phyloP scores from a whole-genome alignment of 2,113 vertebrate species.

The Sterna hirundo region DNA sequence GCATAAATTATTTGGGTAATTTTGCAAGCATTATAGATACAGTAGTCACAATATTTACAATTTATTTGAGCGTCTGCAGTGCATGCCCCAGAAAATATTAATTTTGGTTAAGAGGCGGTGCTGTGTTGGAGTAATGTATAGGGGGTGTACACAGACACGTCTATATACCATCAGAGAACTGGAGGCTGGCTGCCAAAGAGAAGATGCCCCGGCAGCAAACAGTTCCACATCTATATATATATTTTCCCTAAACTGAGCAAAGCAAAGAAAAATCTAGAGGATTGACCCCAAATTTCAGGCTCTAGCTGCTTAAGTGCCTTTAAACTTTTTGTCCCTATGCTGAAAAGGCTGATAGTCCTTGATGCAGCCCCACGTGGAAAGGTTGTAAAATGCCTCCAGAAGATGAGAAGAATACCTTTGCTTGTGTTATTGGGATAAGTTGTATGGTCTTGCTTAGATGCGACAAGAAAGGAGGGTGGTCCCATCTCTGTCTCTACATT shows the following conservation, averaged over 20 bases:
- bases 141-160: rapidly evolving
- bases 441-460: not conserved
- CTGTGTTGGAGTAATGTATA: no score
- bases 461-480: not conserved
- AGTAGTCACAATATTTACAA: not conserved
- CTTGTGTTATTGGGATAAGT: not conserved
- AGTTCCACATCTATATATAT: not conserved
- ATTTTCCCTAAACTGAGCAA: not conserved
- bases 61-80: not conserved
- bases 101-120: not conserved
- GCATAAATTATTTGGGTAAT: not conserved
- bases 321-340: not conserved
- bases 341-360: not conserved
- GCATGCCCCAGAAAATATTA: not conserved
- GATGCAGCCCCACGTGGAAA: not conserved
- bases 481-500: not conserved
- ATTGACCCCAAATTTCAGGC: not conserved
- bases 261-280: not conserved
- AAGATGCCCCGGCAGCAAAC: not conserved
- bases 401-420: not conserved
- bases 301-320: not conserved
- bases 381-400: not conserved
- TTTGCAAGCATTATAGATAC: not conserved
- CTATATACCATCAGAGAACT: not conserved
- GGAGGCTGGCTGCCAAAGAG: not conserved